Base-by-base conservation (phyloP, 2,113 vertebrate species). In the Notarius lentiginosus region DNA sequence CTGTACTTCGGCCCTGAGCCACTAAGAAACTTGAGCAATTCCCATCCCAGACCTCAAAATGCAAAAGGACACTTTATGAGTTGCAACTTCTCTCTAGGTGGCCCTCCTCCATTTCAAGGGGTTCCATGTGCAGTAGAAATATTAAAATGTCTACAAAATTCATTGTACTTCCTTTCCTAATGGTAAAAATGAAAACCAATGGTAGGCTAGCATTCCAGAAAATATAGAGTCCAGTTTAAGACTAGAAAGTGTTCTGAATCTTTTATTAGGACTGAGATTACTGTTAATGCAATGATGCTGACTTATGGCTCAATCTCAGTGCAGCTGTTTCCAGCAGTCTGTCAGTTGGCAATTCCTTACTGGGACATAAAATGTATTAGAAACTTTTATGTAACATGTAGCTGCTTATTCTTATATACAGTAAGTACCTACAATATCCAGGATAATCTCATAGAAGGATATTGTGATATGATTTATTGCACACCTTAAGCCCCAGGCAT, bases 21-120 rank as follows among this genome's bases (percentile, higher is more conserved):
- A 70, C 82, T 76, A 76, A 76, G 82, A 89, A 89, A 86, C 15
- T 22, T 27, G 84, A 89, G 77, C 73, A 86, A 86, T 84, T 60
- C 72, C 27, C 77, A 24, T 41, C 14, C 70, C 70, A 53, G 12
- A 15, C 20, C 27, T 41, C 53, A 73, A 84, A 80, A 75, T 72
- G 79, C 82, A 81, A 89, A 75, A 86, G 81, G 79, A 72, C 84
- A 73, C 58, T 86, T 89, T 89, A 89, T 47, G 65, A 87, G 82
- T 47, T 75, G 55, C 68, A 81, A 63, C 49, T 47, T 89, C 76
- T 34, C 75, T 30, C 65, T 84, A 80, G 75, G 88, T 89, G 85
- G 88, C 63, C 88, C 15, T 18, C 70, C 82, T 80, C 60, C 63
- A 63, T 24, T 22, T 47, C 65, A 65, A 79, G 27, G 34, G 51